Evolutionary conservation across 2,888 invertebrate genomes (phyloP), one percentile per base, ranked within the genome.

Genomic region (Pherbina coryleti): DNA sequence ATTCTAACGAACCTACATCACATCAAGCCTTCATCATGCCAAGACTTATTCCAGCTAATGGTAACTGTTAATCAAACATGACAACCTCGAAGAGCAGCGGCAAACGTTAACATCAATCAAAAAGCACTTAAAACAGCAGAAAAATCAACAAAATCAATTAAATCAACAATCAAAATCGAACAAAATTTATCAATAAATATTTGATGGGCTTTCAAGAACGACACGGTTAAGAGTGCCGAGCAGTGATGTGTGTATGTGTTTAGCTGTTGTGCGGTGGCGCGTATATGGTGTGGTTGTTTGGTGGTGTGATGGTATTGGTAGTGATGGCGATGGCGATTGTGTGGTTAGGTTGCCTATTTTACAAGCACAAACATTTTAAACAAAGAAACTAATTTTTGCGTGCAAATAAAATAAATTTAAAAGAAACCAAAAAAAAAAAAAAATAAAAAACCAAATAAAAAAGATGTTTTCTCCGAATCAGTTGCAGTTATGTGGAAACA

Each of bases 101-200:
- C 60, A 22, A 8, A 60, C 67, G 57, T 37, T 44, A 34, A 19
- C 69, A 69, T 51, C 69, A 69, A 69, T 69, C 69, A 69, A 69
- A 69, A 69, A 69, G 69, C 69, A 69, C 69, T 69, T 69, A 69
- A 34, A 69, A 51, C 69, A 69, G 69, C 69, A 28, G 69, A 69
- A 69, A 69, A 69, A 69, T 51, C 69, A 69, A 69, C 69, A 69
- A 69, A 69, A 51, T 69, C 69, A 69, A 69, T 69, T 69, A 69
- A 69, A 28, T 69, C 14, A 69, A 69, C 69, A 69, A 51, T 51
- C 11, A 25, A 69, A 49, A 51, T 49, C 28, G 28, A 69, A 69
- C 69, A 51, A 51, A 69, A 69, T 69, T 69, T 25, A 51, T 49
- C 69, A n/a, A 49, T 69, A 69, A 69, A 69, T 69, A 69, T 69